Conservation (phyloP, 2,113 vertebrate genomes). For the Planiliza haematocheilus region DNA sequence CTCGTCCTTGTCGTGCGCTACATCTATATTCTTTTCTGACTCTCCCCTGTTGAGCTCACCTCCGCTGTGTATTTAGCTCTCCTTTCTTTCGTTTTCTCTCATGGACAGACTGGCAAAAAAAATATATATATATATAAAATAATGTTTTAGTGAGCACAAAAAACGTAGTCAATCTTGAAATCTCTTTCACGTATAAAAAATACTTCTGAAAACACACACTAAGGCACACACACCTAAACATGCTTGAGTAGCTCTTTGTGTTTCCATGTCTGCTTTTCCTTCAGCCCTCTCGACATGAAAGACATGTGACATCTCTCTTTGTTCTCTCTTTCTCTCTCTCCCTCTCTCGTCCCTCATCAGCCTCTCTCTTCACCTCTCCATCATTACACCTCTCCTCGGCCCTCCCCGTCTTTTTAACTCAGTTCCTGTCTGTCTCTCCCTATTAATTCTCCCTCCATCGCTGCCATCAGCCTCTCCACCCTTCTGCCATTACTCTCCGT, state of each 20-base stretch:
- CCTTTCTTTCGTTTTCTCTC: constrained; percentile 28
- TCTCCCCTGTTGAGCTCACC: no score
- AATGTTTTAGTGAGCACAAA: constrained; percentile 5
- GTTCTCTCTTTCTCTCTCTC: constrained; percentile 42
- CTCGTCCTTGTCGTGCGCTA: constrained; percentile 25
- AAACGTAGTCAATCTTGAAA: constrained; percentile 4
- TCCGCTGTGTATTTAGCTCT: constrained; percentile 35
- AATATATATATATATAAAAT: neutral
- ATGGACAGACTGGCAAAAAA: neutral
- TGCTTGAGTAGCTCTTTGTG: constrained; percentile 48
- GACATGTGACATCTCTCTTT: constrained; percentile 67
- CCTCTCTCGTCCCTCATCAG: constrained; percentile 58
- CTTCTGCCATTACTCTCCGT: constrained; percentile 37
- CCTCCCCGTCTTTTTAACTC: constrained; percentile 57
- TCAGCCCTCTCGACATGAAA: constrained; percentile 64
- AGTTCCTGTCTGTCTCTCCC: constrained; percentile 48
- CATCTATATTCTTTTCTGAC: no score
- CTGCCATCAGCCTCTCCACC: constrained; percentile 53
- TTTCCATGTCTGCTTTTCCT: constrained; percentile 52
- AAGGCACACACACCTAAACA: constrained; percentile 23
- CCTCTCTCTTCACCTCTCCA: constrained; percentile 63
- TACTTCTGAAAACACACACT: constrained; percentile 31
- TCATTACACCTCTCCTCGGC: constrained; percentile 57
- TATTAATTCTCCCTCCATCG: constrained; percentile 59
- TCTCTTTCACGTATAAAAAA: constrained; percentile 44